A percentile compares a stretch with the other conserved stretches of the same genome.
Conservation (phyloP, 92 coral and sea anemone genomes). For the Palythoa caribaeorum region DNA sequence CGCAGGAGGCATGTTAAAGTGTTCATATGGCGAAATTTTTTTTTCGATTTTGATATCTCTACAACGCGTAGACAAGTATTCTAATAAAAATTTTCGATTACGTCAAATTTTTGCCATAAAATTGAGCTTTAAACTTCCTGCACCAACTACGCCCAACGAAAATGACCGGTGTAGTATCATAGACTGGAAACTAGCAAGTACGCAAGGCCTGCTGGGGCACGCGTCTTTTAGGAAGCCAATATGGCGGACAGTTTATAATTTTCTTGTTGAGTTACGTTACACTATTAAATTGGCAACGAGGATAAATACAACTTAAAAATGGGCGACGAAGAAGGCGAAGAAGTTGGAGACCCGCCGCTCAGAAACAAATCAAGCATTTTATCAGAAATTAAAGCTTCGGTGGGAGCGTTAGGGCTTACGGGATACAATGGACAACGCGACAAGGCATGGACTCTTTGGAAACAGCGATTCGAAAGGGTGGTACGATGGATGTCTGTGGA, state of each 20-base stretch:
- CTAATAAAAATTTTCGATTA: too few species aligned
- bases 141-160: too few species aligned
- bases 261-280: too few species aligned
- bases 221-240: not conserved
- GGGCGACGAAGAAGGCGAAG: not conserved
- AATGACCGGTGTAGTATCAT: conserved; percentile 12
- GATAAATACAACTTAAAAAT: not conserved
- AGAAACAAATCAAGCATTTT: not conserved
- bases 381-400: not conserved
- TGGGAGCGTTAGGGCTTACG: not conserved
- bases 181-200: not conserved
- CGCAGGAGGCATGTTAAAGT: too few species aligned
- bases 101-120: too few species aligned
- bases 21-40: too few species aligned
- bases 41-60: too few species aligned
- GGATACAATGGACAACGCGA: not conserved
- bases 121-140: too few species aligned
- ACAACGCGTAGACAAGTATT: too few species aligned
- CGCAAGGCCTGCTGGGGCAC: not conserved
- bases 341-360: not conserved
- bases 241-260: not conserved
- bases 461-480: not conserved
- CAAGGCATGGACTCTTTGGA: conserved; percentile 9
- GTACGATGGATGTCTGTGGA: not conserved
- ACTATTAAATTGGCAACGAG: not conserved